Evolutionary conservation across 2,113 vertebrate genomes (phyloP).

Genomic region (Megatriorchis doriae): DNA sequence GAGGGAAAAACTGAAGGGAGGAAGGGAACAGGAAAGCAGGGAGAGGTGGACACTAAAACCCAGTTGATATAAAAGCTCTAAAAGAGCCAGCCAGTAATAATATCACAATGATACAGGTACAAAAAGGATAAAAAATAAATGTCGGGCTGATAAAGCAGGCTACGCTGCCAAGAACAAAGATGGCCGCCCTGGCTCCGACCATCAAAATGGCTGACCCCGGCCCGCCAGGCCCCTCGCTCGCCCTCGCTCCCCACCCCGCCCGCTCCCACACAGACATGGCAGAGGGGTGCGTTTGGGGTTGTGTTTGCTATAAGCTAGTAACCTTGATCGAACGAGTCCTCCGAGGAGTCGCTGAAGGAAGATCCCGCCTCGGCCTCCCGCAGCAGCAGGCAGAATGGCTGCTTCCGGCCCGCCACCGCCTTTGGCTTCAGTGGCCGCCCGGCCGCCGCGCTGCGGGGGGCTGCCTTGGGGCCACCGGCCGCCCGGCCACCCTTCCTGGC

Average conservation of each 20-base stretch:
- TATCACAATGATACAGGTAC: conserved; percentile 74
- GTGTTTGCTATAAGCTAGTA: conserved; percentile 84
- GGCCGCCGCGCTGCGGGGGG: conserved; percentile 43
- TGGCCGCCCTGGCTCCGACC: conserved; percentile 68
- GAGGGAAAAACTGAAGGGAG: conserved; percentile 23
- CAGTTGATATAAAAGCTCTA: conserved; percentile 65
- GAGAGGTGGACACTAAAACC: conserved; percentile 60
- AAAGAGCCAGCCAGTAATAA: conserved; percentile 73
- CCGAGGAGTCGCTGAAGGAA: conserved; percentile 86
- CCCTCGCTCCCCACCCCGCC: not conserved
- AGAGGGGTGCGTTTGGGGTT: not conserved
- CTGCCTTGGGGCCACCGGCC: conserved; percentile 21
- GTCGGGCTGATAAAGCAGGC: conserved; percentile 67
- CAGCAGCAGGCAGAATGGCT: conserved; percentile 91
- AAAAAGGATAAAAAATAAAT: conserved; percentile 66
- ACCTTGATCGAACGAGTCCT: conserved; percentile 99
- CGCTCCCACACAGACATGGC: not conserved
- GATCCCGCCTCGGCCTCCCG: conserved; percentile 85
- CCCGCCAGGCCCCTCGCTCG: conserved; percentile 11
- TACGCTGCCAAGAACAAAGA: conserved; percentile 76
- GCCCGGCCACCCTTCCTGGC: conserved; percentile 74
- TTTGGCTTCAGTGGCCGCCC: conserved; percentile 76
- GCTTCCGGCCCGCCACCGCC: conserved; percentile 81
- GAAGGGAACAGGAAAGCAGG: conserved; percentile 53
- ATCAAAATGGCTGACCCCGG: conserved; percentile 61